Conservation (phyloP, 64 coral and sea anemone genomes). For the Montipora foliosa region DNA sequence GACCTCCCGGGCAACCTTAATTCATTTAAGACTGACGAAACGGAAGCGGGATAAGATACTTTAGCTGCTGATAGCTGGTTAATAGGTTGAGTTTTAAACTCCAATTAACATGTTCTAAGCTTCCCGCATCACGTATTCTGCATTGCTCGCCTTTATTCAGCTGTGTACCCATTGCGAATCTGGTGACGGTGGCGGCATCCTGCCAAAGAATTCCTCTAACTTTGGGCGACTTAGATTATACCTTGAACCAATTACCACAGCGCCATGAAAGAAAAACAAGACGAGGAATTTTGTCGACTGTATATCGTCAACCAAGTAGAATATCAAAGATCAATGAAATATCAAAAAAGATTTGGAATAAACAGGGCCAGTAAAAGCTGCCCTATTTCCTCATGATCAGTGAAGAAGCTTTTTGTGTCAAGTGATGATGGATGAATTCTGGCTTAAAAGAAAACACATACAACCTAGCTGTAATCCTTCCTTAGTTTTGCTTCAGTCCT, state of each 20-base stretch:
- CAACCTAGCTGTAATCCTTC: no score
- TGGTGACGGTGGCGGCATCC: background rate
- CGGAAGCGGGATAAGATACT: background rate
- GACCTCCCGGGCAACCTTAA: slow-evolving; percentile 9
- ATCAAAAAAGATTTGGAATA: no score
- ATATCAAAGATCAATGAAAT: no score
- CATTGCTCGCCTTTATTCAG: background rate
- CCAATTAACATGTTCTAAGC: slow-evolving; percentile 20
- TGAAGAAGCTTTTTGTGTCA: no score
- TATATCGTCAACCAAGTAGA: background rate
- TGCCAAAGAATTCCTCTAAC: background rate
- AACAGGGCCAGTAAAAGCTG: no score
- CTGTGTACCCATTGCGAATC: no score
- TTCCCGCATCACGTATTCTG: background rate
- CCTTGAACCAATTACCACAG: background rate
- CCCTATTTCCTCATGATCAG: no score
- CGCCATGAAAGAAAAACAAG: background rate
- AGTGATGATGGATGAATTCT: no score
- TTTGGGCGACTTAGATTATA: background rate
- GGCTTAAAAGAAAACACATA: no score
- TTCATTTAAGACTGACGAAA: background rate
- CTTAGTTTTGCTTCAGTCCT: no score
- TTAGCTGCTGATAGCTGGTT: slow-evolving; percentile 6
- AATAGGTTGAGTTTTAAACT: background rate
- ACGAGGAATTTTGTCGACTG: background rate